Evolutionary conservation across 2,113 vertebrate genomes (phyloP), one percentile per base, ranked within the genome.

Genomic region (Epinephelus cyanopodus): DNA sequence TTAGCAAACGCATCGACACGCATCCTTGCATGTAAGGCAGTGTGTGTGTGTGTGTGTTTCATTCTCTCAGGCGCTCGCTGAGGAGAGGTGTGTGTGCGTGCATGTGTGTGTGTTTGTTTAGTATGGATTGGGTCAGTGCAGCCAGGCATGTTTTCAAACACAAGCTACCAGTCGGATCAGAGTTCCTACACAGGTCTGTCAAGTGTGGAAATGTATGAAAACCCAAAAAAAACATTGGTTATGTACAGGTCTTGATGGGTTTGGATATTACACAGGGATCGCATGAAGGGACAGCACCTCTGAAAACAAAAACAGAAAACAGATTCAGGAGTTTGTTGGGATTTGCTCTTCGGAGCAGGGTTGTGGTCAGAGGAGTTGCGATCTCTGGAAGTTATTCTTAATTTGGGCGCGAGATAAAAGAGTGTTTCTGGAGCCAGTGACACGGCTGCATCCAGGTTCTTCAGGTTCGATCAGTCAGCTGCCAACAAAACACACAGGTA

Each of bases 61-160:
- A 85, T 84, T 68, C 87, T 89, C 84, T 48, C 74, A 29, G 88
- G 83, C 72, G 37, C 50, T 76, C 72, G 37, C 45, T 74, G 47
- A 65, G 19, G 42, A 61, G 60, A 15, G 21, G 23, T 48, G 21
- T 62, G 63, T 65, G 37, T 65, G 78, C 29, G 56, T 60, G 54
- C 61, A 42, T 74, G 48, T 71, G 25, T 70, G 63, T 74, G 64
- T 77, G 67, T 58, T 13, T 82, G 76, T 92, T 93, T 87, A 84
- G 88, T 94, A 95, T 91, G 84, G 87, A 89, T 92, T 67, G 79
- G 88, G 89, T 90, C 96, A 95, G 94, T 90, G 72, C 89, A 91
- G 12, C 81, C 86, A 84, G 90, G 90, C 90, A 84, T 92, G 87
- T 84, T 89, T 86, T 90, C 89, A 89, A 84, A 89, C 85, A 57